Conservation (phyloP, 2,888 invertebrate species). For the Oegoconia quadripuncta region DNA sequence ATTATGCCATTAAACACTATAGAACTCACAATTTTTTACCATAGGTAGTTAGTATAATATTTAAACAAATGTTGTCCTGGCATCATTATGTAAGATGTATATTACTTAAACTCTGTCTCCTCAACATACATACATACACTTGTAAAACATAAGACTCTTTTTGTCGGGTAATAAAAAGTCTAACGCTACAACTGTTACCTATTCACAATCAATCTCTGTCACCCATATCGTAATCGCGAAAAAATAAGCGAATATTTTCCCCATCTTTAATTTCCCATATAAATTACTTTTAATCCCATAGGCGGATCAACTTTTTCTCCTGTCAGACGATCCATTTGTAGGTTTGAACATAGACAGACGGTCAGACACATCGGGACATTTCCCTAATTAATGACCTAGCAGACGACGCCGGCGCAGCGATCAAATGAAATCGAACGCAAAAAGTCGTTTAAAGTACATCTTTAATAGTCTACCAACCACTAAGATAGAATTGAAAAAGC, state of each 20-base stretch:
- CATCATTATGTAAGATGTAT: too few relatives aligned
- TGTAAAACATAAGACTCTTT: too few relatives aligned
- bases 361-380: slow-evolving; percentile 36
- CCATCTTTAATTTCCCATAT: slow-evolving; percentile 7
- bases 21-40: too few relatives aligned
- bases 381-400: slow-evolving; percentile 67
- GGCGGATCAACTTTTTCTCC: slow-evolving; percentile 4
- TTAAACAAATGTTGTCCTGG: too few relatives aligned
- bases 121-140: too few relatives aligned
- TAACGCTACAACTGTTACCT: too few relatives aligned
- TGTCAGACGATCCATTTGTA: not conserved
- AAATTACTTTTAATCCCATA: slow-evolving; percentile 8
- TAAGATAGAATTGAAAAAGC: slow-evolving; percentile 13
- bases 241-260: not conserved
- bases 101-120: too few relatives aligned
- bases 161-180: too few relatives aligned
- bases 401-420: slow-evolving; percentile 42
- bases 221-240: too few relatives aligned
- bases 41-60: too few relatives aligned
- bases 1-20: too few relatives aligned
- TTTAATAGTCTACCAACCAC: slow-evolving; percentile 33
- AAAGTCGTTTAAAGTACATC: slow-evolving; percentile 45
- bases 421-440: slow-evolving; percentile 50
- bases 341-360: slow-evolving; percentile 21
- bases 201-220: too few relatives aligned